Conservation (phyloP, 2,797 vertebrate genomes). For the Acropternis orthonyx region DNA sequence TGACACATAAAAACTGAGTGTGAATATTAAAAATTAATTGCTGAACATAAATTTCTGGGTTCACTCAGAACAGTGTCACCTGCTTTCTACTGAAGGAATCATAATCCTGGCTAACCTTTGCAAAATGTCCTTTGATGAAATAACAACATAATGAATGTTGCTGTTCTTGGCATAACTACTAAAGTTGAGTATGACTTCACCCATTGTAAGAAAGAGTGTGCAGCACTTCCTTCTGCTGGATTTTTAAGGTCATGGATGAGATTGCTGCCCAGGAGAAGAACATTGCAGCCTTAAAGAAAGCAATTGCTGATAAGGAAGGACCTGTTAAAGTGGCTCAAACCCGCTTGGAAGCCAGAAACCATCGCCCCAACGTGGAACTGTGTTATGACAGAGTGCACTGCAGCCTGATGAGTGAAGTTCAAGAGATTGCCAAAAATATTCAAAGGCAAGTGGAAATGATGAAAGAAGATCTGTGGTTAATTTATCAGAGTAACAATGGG, state of each 20-base stretch:
- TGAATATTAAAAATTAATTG: neutral
- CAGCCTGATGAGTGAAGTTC: slow-evolving; percentile 81
- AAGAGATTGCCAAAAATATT: slow-evolving; percentile 79
- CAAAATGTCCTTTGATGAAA: neutral
- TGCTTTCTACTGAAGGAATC: neutral
- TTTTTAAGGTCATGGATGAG: slow-evolving; percentile 83
- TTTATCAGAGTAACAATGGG: neutral
- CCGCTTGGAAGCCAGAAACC: slow-evolving; percentile 78
- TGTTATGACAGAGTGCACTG: slow-evolving; percentile 82
- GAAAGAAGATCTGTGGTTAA: neutral
- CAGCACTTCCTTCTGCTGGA: neutral
- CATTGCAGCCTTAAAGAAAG: slow-evolving; percentile 77
- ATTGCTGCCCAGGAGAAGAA: slow-evolving; percentile 83
- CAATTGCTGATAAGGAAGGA: slow-evolving; percentile 81
- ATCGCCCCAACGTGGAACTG: slow-evolving; percentile 84
- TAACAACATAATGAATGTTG: neutral
- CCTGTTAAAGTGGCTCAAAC: slow-evolving; percentile 82
- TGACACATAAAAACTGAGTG: neutral
- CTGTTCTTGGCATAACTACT: neutral
- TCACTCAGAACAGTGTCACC: neutral
- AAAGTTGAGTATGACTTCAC: neutral
- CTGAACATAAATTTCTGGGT: neutral
- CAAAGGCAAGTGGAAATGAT: slow-evolving; percentile 74
- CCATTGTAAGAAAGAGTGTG: neutral
- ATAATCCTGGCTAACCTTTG: neutral